These are phyloP conservation scores for Bombus waltoni DNA, from an alignment of 1,140 invertebrate species.

Conservation along the genomic window DNA sequence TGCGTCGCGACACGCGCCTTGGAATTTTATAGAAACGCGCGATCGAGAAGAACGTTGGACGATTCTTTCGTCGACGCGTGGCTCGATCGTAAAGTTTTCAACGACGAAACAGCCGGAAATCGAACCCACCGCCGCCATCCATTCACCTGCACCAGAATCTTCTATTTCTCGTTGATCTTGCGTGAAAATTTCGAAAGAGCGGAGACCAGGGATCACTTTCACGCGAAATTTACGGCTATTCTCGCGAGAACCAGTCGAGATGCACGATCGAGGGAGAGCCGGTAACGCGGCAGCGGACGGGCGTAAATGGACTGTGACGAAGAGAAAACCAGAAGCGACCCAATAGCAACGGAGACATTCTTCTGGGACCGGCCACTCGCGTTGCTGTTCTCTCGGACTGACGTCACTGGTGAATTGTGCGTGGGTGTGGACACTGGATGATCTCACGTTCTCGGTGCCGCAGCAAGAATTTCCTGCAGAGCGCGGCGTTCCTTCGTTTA, in stretches of 20 bases:
- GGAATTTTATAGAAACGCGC: background rate
- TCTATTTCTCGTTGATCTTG: background rate
- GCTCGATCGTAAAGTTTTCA: conserved; percentile 22
- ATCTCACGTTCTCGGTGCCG: conserved; percentile 56
- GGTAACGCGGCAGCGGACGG: conserved; percentile 40
- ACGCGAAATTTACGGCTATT: background rate
- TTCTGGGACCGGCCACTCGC: conserved; percentile 37
- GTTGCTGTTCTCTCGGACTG: conserved; percentile 16
- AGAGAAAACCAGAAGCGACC: conserved; percentile 61
- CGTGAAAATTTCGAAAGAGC: background rate
- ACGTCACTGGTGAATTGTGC: conserved; percentile 54
- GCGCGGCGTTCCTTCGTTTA: background rate
- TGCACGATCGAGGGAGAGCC: conserved; percentile 12
- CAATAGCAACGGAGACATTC: conserved; percentile 58
- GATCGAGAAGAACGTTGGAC: background rate
- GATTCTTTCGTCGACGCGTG: conserved; percentile 14
- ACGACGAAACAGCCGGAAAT: background rate
- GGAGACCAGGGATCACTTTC: background rate
- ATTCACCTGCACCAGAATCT: background rate
- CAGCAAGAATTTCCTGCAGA: background rate
- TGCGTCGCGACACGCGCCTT: too few species aligned
- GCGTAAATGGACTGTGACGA: conserved; percentile 59
- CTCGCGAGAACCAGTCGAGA: conserved; percentile 28
- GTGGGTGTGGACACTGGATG: conserved; percentile 62
- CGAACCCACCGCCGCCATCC: conserved; percentile 16